Evolutionary conservation across 2,888 invertebrate genomes (phyloP).

Genomic region (Melieria picta): DNA sequence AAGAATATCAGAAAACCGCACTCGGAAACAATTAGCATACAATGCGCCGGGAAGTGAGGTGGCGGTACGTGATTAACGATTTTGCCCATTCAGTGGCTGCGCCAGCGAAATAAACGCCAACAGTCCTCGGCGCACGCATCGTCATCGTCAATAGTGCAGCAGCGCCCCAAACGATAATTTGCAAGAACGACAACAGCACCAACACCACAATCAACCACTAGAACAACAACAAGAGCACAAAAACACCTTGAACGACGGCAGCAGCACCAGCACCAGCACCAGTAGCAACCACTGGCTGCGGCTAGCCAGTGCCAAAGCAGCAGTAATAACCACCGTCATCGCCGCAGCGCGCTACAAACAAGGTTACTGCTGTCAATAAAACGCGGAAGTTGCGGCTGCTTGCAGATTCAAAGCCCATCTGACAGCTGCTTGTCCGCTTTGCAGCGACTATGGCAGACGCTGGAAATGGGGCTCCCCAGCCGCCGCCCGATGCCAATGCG

Average conservation of each 20-base stretch:
- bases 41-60: no score
- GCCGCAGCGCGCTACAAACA: neutral
- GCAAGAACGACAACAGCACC: constrained; percentile 13
- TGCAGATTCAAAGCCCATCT: neutral
- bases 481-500: constrained; percentile 24
- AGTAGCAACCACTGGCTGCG: no score
- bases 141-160: neutral
- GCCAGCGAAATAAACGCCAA: no score
- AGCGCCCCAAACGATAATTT: constrained; percentile 2
- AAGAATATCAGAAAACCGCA: no score
- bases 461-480: constrained; percentile 10
- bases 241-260: constrained; percentile 4
- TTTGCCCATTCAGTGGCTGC: no score
- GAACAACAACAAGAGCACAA: neutral
- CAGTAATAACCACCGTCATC: neutral
- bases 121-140: no score
- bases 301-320: no score
- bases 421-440: neutral
- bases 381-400: neutral
- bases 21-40: no score
- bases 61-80: no score
- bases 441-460: constrained; percentile 18
- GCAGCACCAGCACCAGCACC: constrained; percentile 3
- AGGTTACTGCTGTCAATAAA: neutral
- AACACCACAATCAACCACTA: constrained; percentile 7